phyloP scores from a whole-genome alignment of 2,113 vertebrate genomes.

The Ciconia stormi region DNA sequence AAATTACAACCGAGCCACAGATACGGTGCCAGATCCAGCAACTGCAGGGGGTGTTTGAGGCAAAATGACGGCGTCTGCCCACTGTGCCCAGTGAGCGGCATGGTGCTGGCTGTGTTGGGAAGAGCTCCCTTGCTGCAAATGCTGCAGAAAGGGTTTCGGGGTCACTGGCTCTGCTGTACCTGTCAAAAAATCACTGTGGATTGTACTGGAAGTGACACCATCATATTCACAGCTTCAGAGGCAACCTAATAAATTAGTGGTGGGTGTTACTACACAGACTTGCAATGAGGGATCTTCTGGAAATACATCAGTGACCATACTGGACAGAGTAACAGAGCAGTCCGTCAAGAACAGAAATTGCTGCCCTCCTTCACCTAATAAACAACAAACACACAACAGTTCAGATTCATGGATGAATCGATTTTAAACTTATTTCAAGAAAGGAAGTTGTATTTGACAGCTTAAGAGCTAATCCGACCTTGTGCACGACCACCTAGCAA shows the following conservation, averaged over 20 bases:
- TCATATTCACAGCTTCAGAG: background rate
- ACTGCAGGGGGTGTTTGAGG: fast-evolving
- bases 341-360: background rate
- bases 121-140: background rate
- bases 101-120: background rate
- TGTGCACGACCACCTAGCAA: background rate
- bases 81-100: fast-evolving
- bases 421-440: background rate
- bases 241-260: background rate
- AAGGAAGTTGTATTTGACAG: background rate
- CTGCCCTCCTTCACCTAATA: background rate
- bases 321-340: background rate
- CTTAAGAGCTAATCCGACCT: background rate
- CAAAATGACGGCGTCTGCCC: fast-evolving
- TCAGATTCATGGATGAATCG: background rate
- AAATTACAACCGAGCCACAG: background rate
- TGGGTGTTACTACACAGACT: background rate
- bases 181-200: fast-evolving
- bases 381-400: background rate
- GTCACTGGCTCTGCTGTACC: background rate
- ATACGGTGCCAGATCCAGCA: background rate
- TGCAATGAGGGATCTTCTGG: background rate
- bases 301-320: background rate
- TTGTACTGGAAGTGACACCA: background rate
- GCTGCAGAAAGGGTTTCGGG: background rate